A percentile compares a stretch with the other conserved stretches of the same genome.
Evolutionary conservation across 2,888 invertebrate genomes (phyloP).

Genomic region (Heterodera filipjevi): DNA sequence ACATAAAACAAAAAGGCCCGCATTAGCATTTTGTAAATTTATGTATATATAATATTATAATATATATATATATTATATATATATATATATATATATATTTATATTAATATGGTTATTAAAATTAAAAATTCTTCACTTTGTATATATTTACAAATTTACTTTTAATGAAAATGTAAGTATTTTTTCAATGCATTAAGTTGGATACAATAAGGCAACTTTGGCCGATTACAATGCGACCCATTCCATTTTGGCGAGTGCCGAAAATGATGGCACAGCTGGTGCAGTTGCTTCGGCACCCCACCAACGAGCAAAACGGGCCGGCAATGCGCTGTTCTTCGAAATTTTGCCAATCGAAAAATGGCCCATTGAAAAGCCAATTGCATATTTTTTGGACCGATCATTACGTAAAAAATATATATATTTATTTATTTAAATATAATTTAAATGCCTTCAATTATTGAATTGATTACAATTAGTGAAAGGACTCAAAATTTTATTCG

Average conservation of each 20-base stretch:
- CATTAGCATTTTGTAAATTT: too few species aligned
- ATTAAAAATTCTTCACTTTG: too few species aligned
- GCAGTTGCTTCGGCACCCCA: background rate
- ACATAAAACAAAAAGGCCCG: too few species aligned
- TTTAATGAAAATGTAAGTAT: too few species aligned
- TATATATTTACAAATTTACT: too few species aligned
- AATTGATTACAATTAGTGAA: too few species aligned
- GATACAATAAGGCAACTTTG: background rate
- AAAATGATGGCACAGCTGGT: background rate
- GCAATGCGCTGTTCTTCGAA: conserved; percentile 11
- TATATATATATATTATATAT: too few species aligned
- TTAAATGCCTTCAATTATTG: too few species aligned
- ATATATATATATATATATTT: too few species aligned
- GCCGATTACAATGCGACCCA: background rate
- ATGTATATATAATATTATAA: too few species aligned
- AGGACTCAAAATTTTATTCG: too few species aligned
- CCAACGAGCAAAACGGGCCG: background rate
- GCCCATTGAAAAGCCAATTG: conserved; percentile 16
- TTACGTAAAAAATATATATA: background rate
- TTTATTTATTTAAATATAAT: background rate
- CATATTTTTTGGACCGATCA: background rate
- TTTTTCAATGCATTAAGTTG: background rate
- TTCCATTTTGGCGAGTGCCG: background rate
- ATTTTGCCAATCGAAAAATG: conserved; percentile 26
- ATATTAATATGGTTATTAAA: too few species aligned